A percentile compares a stretch with the other conserved stretches of the same genome.
These are phyloP conservation scores for Acleris literana DNA, from an alignment of 2,888 invertebrate genomes.

Conservation along the genomic window DNA sequence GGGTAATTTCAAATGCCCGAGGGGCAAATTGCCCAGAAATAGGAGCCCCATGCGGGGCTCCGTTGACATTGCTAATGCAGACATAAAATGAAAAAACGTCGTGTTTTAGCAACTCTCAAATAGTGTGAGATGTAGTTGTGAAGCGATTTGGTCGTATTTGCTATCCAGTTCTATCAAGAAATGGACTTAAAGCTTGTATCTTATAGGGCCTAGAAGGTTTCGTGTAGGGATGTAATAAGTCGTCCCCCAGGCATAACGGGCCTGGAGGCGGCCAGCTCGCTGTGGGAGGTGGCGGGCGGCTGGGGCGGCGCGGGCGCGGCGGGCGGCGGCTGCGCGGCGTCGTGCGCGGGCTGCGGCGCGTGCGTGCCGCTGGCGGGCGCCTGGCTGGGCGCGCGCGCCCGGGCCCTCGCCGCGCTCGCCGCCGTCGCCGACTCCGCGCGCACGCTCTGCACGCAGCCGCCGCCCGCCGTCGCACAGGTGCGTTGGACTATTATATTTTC, in stretches of 20 bases:
- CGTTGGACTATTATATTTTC: neutral
- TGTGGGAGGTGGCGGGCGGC: conserved; percentile 59
- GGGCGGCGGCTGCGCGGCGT: conserved; percentile 58
- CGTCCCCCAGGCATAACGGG: conserved; percentile 61
- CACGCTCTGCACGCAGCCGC: conserved; percentile 93
- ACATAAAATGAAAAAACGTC: no score
- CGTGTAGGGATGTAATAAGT: no score
- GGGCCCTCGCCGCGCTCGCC: conserved; percentile 86
- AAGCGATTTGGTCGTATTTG: no score
- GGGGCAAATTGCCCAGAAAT: no score
- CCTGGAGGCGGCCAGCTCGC: conserved; percentile 58
- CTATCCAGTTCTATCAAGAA: no score
- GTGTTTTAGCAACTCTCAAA: no score
- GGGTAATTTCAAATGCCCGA: no score
- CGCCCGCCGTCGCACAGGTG: conserved; percentile 94
- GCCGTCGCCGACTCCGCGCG: conserved; percentile 84
- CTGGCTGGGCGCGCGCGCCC: conserved; percentile 86
- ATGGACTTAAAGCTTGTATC: no score
- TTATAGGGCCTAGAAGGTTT: no score
- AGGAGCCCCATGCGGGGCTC: no score
- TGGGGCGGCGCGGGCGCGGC: conserved; percentile 57
- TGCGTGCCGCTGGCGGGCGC: conserved; percentile 51
- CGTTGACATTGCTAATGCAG: no score
- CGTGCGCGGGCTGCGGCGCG: conserved; percentile 67
- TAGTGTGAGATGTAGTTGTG: no score